phyloP scores from a whole-genome alignment of 2,797 vertebrate species.

The Cheirogaleus major region DNA sequence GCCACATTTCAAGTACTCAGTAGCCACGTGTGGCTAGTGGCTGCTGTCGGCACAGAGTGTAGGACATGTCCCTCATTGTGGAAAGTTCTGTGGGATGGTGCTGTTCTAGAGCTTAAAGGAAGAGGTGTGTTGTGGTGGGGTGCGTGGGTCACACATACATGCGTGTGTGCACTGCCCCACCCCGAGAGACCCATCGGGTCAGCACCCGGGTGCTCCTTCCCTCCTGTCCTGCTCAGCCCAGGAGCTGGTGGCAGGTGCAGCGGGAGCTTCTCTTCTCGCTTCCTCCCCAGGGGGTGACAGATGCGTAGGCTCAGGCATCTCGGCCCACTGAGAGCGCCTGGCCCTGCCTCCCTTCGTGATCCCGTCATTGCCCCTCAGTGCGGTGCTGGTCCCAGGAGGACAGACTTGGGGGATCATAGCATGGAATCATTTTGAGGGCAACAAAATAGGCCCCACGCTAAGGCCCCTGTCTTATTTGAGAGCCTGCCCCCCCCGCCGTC shows the following conservation, averaged over 20 bases:
- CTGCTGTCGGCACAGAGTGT: background rate
- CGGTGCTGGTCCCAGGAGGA: background rate
- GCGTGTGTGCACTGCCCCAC: accelerated
- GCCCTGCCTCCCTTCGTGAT: background rate
- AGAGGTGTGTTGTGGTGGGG: accelerated
- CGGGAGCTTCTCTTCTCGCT: background rate
- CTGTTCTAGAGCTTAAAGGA: background rate
- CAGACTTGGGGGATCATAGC: background rate
- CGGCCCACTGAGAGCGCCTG: background rate
- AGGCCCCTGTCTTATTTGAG: background rate
- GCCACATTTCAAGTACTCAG: background rate
- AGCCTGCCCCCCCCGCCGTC: background rate
- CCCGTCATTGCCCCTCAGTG: background rate
- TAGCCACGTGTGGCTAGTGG: background rate
- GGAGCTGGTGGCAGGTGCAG: background rate
- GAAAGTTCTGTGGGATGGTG: background rate
- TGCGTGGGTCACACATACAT: accelerated
- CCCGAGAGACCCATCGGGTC: accelerated
- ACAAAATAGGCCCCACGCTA: background rate
- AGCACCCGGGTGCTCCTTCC: background rate
- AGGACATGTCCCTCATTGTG: background rate
- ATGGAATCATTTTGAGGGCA: background rate
- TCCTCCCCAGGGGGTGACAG: background rate
- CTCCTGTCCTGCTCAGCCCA: background rate
- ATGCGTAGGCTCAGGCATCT: accelerated